These are phyloP conservation scores for Dasyornis broadbenti DNA, from an alignment of 2,113 vertebrate species.

Conservation along the genomic window DNA sequence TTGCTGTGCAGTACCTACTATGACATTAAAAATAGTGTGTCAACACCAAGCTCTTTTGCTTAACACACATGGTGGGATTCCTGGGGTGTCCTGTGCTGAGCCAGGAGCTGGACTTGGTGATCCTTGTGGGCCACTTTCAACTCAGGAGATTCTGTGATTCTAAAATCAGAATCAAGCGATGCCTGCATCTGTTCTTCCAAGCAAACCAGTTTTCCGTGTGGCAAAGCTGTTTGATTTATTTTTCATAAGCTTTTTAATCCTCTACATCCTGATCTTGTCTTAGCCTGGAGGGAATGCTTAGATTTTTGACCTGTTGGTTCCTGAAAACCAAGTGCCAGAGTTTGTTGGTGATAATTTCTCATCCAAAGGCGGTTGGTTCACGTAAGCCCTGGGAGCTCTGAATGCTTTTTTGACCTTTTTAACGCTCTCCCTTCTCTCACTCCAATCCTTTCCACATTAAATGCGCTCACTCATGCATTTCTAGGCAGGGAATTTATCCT, in stretches of 20 bases:
- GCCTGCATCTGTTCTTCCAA: not conserved
- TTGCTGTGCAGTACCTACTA: fast-evolving
- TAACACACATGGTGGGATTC: fast-evolving
- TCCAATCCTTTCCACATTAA: not conserved
- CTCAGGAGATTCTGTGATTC: not conserved
- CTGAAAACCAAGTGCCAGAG: not conserved
- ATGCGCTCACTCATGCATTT: not conserved
- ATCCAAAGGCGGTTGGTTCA: not conserved
- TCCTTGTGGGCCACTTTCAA: not conserved
- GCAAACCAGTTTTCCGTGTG: not conserved
- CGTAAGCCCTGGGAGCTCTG: not conserved
- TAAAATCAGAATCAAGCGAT: not conserved
- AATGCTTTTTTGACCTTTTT: not conserved
- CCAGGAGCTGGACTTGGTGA: not conserved
- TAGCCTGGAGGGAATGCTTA: not conserved
- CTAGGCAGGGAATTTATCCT: not conserved
- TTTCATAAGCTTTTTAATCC: conserved; percentile 38
- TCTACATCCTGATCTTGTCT: conserved; percentile 35
- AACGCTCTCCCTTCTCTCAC: not conserved
- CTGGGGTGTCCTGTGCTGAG: not conserved
- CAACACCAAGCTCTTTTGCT: fast-evolving
- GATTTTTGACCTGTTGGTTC: conserved; percentile 20
- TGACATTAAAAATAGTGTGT: not conserved
- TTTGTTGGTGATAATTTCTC: not conserved
- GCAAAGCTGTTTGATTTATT: not conserved